phyloP scores from a whole-genome alignment of 2,797 vertebrate genomes.

The Alosa sapidissima region DNA sequence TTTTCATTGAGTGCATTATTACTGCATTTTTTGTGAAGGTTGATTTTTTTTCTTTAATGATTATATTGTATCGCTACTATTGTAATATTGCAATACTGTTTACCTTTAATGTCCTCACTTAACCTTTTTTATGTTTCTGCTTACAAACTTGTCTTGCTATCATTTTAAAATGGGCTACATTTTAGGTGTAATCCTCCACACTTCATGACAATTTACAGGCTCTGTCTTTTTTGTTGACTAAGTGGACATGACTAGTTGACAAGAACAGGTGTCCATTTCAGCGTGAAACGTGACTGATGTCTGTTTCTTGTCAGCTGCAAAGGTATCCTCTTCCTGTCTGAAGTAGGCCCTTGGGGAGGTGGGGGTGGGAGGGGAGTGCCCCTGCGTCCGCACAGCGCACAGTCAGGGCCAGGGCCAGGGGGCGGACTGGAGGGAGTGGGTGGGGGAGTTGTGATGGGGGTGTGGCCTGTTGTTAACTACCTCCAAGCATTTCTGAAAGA shows the following conservation, averaged over 20 bases:
- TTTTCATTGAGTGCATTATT: background rate
- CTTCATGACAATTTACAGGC: background rate
- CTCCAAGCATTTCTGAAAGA: constrained; percentile 29
- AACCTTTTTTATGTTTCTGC: background rate
- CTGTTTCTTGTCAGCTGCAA: constrained; percentile 40
- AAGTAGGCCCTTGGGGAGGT: constrained; percentile 32
- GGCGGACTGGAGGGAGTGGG: constrained; percentile 26
- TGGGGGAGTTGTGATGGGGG: background rate
- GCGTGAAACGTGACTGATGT: constrained; percentile 40
- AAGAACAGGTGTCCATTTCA: constrained; percentile 44
- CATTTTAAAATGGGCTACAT: background rate
- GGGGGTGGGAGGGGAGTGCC: constrained; percentile 36
- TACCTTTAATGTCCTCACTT: background rate
- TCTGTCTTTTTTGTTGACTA: background rate
- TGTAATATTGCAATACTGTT: background rate
- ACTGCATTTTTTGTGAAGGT: background rate
- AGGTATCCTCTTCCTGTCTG: constrained; percentile 37
- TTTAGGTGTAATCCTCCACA: background rate
- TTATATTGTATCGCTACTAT: background rate
- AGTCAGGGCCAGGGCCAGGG: constrained; percentile 2
- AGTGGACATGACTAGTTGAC: constrained; percentile 26
- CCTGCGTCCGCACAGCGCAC: background rate
- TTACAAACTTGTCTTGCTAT: background rate
- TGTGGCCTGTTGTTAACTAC: constrained; percentile 40
- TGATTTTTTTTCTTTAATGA: background rate